phyloP scores from a whole-genome alignment of 64 coral and sea anemone species.

The Pocillopora damicornis region DNA sequence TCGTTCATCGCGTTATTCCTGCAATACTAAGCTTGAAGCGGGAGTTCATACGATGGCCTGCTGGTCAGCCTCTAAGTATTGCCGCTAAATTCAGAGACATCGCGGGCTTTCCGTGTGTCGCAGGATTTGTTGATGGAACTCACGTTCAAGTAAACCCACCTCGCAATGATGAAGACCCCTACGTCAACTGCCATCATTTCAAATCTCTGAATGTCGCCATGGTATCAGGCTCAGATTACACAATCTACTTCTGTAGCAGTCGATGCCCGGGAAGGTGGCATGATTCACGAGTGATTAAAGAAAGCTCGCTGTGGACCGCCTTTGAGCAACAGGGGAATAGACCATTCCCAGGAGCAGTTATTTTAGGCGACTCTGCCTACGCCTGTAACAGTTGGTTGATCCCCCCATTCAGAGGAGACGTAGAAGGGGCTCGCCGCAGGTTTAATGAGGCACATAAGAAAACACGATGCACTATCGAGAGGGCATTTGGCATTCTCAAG shows the following conservation, averaged over 20 bases:
- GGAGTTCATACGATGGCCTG: conserved; percentile 38
- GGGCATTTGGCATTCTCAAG: conserved; percentile 40
- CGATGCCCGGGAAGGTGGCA: conserved; percentile 49
- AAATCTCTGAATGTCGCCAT: conserved; percentile 28
- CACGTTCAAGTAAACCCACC: conserved; percentile 23
- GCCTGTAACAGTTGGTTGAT: conserved; percentile 37
- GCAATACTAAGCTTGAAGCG: conserved; percentile 49
- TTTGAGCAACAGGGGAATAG: conserved; percentile 52
- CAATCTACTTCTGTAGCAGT: conserved; percentile 47
- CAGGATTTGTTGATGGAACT: background rate
- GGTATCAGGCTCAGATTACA: conserved; percentile 46
- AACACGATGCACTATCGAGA: conserved; percentile 34
- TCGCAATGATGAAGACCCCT: conserved; percentile 29
- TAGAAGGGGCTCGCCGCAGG: conserved; percentile 9
- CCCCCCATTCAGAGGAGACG: conserved; percentile 44
- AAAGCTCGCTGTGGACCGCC: conserved; percentile 43
- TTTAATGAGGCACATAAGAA: conserved; percentile 27
- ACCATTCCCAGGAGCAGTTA: conserved; percentile 39
- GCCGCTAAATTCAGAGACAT: conserved; percentile 33
- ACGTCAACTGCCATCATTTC: conserved; percentile 47
- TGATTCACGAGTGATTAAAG: conserved; percentile 51
- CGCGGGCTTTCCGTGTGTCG: conserved; percentile 21
- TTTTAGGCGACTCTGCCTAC: conserved; percentile 34
- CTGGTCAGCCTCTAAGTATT: conserved; percentile 22
- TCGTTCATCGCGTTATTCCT: conserved; percentile 2